These are phyloP conservation scores for Nixonia krombeini DNA, from an alignment of 1,140 invertebrate species.

Conservation along the genomic window DNA sequence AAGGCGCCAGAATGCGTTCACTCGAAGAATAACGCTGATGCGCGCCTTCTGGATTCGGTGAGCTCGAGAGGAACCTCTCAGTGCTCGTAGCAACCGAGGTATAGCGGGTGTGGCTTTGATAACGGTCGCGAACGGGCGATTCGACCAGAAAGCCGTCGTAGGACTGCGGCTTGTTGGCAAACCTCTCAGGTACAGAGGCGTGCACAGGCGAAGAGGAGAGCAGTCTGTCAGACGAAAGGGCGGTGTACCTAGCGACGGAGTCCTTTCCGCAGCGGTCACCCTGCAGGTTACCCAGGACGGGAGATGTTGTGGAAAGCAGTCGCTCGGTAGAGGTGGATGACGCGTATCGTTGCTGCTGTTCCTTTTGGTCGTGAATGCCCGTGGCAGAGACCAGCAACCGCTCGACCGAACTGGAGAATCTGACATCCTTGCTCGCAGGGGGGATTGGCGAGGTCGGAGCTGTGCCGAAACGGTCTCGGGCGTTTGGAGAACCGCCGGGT, in stretches of 20 bases:
- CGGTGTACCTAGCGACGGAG: constrained; percentile 27
- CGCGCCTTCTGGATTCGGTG: constrained; percentile 57
- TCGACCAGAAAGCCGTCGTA: constrained; percentile 47
- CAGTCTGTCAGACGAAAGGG: constrained; percentile 56
- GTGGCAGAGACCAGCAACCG: constrained; percentile 49
- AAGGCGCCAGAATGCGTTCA: constrained; percentile 50
- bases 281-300: constrained; percentile 51
- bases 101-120: constrained; percentile 58
- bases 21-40: constrained; percentile 64
- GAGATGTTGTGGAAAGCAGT: constrained; percentile 59
- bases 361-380: constrained; percentile 53
- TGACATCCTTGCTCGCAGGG: constrained; percentile 45
- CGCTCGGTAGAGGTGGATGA: constrained; percentile 54
- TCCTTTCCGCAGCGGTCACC: constrained; percentile 39
- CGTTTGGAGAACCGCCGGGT: constrained; percentile 54
- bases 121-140: constrained; percentile 60
- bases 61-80: constrained; percentile 60
- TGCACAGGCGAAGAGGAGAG: constrained; percentile 63
- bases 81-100: constrained; percentile 42
- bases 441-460: constrained; percentile 61
- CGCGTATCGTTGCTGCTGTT: constrained; percentile 61
- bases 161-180: constrained; percentile 45
- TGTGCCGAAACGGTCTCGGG: constrained; percentile 54
- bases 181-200: constrained; percentile 63
- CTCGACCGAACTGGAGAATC: constrained; percentile 61